A percentile compares a stretch with the other conserved stretches of the same genome.
Evolutionary conservation across 2,797 vertebrate species (phyloP).

Genomic region (Glyptemys insculpta): DNA sequence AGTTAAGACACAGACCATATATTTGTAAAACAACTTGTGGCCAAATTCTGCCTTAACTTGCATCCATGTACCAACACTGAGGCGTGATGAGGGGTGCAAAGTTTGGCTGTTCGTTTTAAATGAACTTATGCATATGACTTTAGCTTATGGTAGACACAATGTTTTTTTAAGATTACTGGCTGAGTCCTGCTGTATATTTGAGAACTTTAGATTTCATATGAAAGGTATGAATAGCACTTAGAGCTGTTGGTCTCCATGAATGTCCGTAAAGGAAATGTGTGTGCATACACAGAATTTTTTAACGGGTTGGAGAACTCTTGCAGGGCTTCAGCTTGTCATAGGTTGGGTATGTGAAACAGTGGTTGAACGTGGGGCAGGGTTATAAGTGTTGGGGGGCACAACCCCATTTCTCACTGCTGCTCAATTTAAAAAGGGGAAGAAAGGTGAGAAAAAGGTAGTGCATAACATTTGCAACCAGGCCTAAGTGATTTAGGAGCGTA

Average conservation of each 20-base stretch:
- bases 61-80: neutral
- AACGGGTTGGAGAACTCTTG: neutral
- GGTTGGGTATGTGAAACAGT: neutral
- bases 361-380: neutral
- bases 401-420: neutral
- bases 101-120: neutral
- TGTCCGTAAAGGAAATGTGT: neutral
- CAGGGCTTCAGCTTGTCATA: neutral
- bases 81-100: neutral
- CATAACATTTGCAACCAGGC: neutral
- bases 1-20: neutral
- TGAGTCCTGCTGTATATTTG: neutral
- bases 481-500: neutral
- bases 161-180: neutral
- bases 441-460: neutral
- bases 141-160: neutral
- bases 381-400: neutral
- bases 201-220: neutral
- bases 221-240: neutral
- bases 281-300: neutral
- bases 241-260: neutral
- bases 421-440: neutral
- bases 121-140: neutral
- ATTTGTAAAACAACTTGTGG: neutral
- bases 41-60: neutral